phyloP scores from a whole-genome alignment of 2,113 vertebrate species.

The Holacanthus passer region DNA sequence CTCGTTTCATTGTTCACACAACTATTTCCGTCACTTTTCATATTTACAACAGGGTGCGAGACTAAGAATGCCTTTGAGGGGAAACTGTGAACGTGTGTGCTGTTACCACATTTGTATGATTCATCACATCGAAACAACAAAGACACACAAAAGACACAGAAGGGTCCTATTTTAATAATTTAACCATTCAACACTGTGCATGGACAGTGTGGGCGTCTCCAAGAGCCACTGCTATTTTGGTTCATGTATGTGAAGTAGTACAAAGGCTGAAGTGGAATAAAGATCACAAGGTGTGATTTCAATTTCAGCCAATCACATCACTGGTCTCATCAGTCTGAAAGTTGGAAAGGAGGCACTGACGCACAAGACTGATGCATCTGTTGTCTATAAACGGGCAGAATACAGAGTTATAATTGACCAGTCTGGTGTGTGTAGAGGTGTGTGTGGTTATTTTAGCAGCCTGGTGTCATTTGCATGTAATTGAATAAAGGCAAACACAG shows the following conservation, averaged over 20 bases:
- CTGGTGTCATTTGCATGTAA: not conserved
- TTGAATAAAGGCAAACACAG: slow-evolving; percentile 16
- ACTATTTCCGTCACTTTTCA: not conserved
- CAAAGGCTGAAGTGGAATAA: no score
- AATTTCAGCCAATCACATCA: no score
- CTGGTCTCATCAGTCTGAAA: not conserved
- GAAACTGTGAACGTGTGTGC: not conserved
- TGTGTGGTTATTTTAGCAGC: not conserved
- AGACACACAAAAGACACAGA: not conserved
- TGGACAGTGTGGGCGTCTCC: not conserved
- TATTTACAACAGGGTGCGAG: not conserved
- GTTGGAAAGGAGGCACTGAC: not conserved
- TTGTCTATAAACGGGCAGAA: not conserved
- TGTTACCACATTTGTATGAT: not conserved
- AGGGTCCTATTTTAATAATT: not conserved
- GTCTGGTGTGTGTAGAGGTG: not conserved
- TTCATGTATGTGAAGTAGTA: no score
- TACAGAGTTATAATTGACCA: not conserved
- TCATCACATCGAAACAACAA: not conserved
- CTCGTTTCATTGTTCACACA: not conserved
- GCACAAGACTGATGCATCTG: not conserved
- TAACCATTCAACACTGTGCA: no score
- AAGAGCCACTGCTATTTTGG: no score
- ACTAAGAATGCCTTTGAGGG: not conserved
- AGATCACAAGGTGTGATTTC: not conserved